Conservation (phyloP, 2,113 vertebrate genomes). For the Dasyornis broadbenti region DNA sequence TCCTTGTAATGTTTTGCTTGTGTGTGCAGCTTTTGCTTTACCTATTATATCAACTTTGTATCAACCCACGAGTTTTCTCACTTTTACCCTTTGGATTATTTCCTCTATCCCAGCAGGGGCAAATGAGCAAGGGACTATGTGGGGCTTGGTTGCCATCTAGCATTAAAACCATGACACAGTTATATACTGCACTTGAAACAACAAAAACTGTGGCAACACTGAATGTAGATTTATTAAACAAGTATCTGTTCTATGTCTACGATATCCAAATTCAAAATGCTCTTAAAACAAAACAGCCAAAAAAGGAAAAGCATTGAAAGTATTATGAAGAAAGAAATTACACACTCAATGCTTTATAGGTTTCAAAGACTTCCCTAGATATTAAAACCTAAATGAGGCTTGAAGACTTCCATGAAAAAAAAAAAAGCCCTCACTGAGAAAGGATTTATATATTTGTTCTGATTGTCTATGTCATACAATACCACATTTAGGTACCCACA, state of each 20-base stretch:
- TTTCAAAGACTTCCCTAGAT: not conserved
- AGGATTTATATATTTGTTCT: not conserved
- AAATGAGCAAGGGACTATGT: not conserved
- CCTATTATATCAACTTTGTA: not conserved
- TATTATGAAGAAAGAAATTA: not conserved
- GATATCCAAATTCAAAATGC: not conserved
- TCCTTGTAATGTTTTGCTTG: not conserved
- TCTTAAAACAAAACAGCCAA: not conserved
- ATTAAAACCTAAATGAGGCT: not conserved
- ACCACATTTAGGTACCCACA: not conserved
- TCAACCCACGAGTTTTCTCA: not conserved
- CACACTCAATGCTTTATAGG: not conserved
- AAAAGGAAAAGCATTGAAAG: not conserved
- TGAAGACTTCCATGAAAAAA: not conserved
- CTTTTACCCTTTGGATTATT: not conserved
- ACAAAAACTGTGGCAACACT: not conserved
- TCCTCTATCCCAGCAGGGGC: not conserved
- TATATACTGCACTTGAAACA: not conserved
- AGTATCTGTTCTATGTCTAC: not conserved
- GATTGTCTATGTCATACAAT: not conserved
- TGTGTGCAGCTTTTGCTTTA: not conserved
- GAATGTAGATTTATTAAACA: not conserved
- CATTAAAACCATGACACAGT: not conserved
- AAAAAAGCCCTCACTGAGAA: not conserved
- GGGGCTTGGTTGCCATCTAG: not conserved